Conservation (phyloP, 2,113 vertebrate species). For the Oryzias celebensis region DNA sequence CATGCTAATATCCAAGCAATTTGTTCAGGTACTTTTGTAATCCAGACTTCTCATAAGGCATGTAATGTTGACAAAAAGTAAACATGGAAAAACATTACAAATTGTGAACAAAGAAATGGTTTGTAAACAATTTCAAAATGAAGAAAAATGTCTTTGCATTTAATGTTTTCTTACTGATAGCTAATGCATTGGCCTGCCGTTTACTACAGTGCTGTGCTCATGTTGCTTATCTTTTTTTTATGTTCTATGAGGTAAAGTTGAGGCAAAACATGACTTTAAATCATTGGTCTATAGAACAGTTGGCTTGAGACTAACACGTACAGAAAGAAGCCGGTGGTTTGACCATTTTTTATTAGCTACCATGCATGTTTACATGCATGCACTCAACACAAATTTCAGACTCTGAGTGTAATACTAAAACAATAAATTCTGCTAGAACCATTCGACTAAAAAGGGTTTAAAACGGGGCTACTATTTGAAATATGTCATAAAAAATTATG, state of each 20-base stretch:
- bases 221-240: conserved; percentile 64
- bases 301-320: conserved; percentile 22
- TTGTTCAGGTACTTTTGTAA: conserved; percentile 99
- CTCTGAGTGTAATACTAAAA: conserved; percentile 57
- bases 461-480: conserved; percentile 41
- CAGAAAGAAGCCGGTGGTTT: conserved; percentile 31
- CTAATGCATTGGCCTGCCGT: conserved; percentile 73
- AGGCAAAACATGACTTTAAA: conserved; percentile 61
- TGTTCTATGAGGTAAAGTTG: conserved; percentile 64
- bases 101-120: conserved; percentile 71
- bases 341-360: conserved; percentile 44
- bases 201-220: conserved; percentile 69
- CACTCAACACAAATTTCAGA: conserved; percentile 48
- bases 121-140: conserved; percentile 75
- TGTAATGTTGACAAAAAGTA: conserved; percentile 82
- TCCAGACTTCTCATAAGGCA: conserved; percentile 86
- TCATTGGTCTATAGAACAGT: conserved; percentile 50
- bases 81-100: conserved; percentile 77
- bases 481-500: conserved; percentile 51
- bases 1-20: conserved; percentile 95
- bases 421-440: conserved; percentile 50
- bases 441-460: conserved; percentile 46
- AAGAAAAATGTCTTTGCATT: conserved; percentile 70
- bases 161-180: conserved; percentile 76
- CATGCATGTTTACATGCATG: conserved; percentile 60